Evolutionary conservation across 2,113 vertebrate genomes (phyloP).

Genomic region (Monopterus albus): DNA sequence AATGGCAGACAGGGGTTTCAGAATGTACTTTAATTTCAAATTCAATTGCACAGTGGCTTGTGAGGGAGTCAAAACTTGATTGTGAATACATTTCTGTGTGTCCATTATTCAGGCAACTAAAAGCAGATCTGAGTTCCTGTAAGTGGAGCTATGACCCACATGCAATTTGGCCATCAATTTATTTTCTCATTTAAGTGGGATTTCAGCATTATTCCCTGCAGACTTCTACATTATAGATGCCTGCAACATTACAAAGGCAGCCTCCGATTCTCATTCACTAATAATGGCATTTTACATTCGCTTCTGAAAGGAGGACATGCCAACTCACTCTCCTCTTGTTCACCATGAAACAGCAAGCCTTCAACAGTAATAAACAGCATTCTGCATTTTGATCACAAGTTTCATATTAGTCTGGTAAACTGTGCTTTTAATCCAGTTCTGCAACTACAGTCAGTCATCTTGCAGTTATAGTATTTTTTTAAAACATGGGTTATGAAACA

Average conservation of each 20-base stretch:
- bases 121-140: conserved; percentile 63
- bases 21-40: conserved; percentile 46
- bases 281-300: conserved; percentile 70
- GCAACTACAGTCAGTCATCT: neutral
- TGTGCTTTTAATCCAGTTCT: too few species aligned
- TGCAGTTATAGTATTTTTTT: too few species aligned
- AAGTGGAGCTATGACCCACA: conserved; percentile 76
- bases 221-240: conserved; percentile 68
- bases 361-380: neutral
- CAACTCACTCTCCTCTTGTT: conserved; percentile 21
- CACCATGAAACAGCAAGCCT: conserved; percentile 4
- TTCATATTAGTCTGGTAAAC: too few species aligned
- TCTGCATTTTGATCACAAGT: neutral
- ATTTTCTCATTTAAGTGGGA: conserved; percentile 80
- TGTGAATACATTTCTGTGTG: conserved; percentile 27
- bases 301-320: conserved; percentile 53
- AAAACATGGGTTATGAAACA: too few species aligned
- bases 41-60: conserved; percentile 8
- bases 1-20: conserved; percentile 23
- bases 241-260: conserved; percentile 63
- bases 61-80: conserved; percentile 24
- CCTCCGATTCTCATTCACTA: conserved; percentile 76
- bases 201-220: conserved; percentile 76
- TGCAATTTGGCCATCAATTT: conserved; percentile 77
- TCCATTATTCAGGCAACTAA: conserved; percentile 54